These are phyloP conservation scores for Cochlearius cochlearius DNA, from an alignment of 2,113 vertebrate genomes.

Conservation along the genomic window DNA sequence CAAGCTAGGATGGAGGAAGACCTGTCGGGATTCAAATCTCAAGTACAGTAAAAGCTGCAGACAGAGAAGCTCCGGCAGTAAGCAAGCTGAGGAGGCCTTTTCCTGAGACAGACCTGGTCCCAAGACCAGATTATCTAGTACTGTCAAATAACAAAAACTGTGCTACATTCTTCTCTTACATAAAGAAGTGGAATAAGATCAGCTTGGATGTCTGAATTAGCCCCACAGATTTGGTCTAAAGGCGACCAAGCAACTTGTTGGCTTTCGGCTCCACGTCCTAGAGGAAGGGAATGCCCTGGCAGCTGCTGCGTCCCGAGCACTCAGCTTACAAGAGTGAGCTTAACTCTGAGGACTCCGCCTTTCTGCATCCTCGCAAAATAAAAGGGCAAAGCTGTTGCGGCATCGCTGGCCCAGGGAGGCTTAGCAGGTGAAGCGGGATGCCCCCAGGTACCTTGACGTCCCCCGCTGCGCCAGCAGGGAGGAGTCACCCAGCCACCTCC, in stretches of 20 bases:
- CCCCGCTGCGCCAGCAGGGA: neutral
- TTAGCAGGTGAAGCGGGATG: neutral
- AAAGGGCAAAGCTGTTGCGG: neutral
- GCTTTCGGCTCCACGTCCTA: neutral
- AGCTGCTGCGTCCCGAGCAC: neutral
- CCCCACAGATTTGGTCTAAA: constrained; percentile 20
- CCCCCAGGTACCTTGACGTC: neutral
- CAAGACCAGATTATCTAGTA: neutral
- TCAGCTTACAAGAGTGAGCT: neutral
- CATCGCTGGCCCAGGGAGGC: neutral
- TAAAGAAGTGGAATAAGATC: neutral
- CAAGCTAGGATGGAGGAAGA: neutral
- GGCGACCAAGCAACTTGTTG: neutral
- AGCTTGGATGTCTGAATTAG: neutral
- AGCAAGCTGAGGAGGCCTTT: neutral
- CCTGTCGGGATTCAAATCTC: neutral
- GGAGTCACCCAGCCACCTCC: neutral
- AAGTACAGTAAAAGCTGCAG: neutral
- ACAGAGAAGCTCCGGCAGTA: neutral
- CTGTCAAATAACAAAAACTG: neutral
- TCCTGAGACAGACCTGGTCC: neutral
- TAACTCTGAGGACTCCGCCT: neutral
- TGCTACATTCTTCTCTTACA: neutral
- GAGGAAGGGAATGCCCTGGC: constrained; percentile 46
- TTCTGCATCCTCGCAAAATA: neutral